Evolutionary conservation across 1,140 invertebrate species (phyloP).

Genomic region (Danaus melanippus): DNA sequence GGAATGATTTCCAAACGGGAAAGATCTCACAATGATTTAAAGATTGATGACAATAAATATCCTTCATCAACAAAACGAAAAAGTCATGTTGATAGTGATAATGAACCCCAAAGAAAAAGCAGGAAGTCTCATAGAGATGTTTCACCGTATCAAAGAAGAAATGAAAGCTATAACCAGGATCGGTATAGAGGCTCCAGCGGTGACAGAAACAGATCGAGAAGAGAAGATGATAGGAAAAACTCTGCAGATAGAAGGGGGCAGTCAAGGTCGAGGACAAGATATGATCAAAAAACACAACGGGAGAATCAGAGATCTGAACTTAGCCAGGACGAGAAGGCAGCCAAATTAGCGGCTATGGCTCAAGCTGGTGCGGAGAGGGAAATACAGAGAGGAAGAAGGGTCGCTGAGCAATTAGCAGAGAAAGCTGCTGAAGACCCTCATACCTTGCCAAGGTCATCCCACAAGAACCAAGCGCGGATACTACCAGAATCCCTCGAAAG

Average conservation of each 20-base stretch:
- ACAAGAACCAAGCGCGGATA: constrained; percentile 27
- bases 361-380: constrained; percentile 49
- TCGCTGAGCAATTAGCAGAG: constrained; percentile 41
- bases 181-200: constrained; percentile 11
- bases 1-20: constrained; percentile 16
- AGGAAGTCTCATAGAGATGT: constrained; percentile 7
- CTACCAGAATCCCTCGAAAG: constrained; percentile 54
- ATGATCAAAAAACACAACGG: background rate
- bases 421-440: constrained; percentile 28
- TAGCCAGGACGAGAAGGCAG: constrained; percentile 80
- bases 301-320: constrained; percentile 21
- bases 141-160: constrained; percentile 8
- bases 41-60: constrained; percentile 4
- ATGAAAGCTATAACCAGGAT: constrained; percentile 10
- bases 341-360: constrained; percentile 85
- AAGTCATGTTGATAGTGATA: constrained; percentile 12
- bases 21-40: constrained; percentile 8
- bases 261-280: constrained; percentile 1
- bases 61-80: constrained; percentile 13
- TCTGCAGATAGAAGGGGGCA: background rate
- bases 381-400: constrained; percentile 37
- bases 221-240: constrained; percentile 5
- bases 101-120: constrained; percentile 16
- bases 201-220: constrained; percentile 10
- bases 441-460: constrained; percentile 14